These are phyloP conservation scores for Stichodactyla mertensii DNA, from an alignment of 64 coral and sea anemone species.

Conservation along the genomic window DNA sequence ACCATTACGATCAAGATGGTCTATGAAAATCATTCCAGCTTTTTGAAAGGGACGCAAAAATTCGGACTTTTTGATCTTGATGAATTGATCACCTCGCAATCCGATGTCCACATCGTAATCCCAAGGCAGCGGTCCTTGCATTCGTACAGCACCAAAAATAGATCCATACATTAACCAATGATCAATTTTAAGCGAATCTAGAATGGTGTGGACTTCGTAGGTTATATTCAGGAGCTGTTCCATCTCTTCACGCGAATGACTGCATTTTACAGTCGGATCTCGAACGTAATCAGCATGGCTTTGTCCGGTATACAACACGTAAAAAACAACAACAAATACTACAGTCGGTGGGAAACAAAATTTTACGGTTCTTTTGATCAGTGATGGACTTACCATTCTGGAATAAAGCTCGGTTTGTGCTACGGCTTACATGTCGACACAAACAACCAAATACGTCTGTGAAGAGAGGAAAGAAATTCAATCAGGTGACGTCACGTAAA, in stretches of 20 bases:
- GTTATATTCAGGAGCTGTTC: constrained; percentile 42
- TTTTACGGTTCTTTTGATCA: too few relatives aligned
- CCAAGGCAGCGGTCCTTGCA: constrained; percentile 42
- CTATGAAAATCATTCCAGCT: constrained; percentile 12
- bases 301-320: constrained; percentile 19
- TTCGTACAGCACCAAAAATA: constrained; percentile 36
- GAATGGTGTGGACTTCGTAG: constrained; percentile 31
- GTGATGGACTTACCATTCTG: too few relatives aligned
- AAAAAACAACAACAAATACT: neutral
- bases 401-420: too few relatives aligned
- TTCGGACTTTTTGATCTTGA: neutral
- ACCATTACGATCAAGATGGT: neutral
- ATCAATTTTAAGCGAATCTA: constrained; percentile 33
- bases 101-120: constrained; percentile 63
- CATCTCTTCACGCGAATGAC: constrained; percentile 27
- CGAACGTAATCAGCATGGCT: neutral
- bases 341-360: too few relatives aligned
- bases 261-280: neutral
- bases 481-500: too few relatives aligned
- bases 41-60: constrained; percentile 26
- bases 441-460: too few relatives aligned
- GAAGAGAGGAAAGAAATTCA: too few relatives aligned
- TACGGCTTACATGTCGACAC: too few relatives aligned
- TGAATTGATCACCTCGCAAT: constrained; percentile 29
- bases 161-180: constrained; percentile 70